Evolutionary conservation across 2,888 invertebrate species (phyloP).

Genomic region (Idaea biselata): DNA sequence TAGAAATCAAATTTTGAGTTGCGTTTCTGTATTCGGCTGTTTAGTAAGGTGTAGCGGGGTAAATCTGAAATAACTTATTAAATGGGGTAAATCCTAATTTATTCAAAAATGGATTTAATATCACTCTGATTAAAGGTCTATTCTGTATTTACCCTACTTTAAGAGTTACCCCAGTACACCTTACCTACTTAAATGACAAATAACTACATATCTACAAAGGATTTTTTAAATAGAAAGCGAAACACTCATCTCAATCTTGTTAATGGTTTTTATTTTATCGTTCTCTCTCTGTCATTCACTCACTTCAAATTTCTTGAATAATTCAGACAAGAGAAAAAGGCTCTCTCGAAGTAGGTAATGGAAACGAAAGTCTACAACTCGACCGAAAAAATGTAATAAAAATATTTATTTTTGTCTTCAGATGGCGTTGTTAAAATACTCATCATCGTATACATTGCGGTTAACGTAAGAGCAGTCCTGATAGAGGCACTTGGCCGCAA

Average conservation of each 20-base stretch:
- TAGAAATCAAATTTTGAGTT: no score
- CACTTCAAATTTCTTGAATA: slow-evolving; percentile 46
- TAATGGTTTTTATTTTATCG: slow-evolving; percentile 49
- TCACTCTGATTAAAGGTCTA: no score
- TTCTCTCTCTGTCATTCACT: slow-evolving; percentile 42
- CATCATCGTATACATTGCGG: slow-evolving; percentile 36
- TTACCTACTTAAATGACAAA: not conserved
- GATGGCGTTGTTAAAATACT: slow-evolving; percentile 42
- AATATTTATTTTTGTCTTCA: slow-evolving; percentile 35
- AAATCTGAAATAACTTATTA: no score
- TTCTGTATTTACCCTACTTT: no score
- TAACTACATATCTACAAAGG: slow-evolving; percentile 5
- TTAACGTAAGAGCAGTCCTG: slow-evolving; percentile 34
- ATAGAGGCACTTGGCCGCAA: slow-evolving; percentile 51
- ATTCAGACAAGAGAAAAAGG: slow-evolving; percentile 46
- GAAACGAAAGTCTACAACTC: slow-evolving; percentile 52
- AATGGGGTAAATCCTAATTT: no score
- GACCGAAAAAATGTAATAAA: slow-evolving; percentile 42
- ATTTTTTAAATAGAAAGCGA: slow-evolving; percentile 30
- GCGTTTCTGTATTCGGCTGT: no score
- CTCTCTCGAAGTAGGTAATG: slow-evolving; percentile 39
- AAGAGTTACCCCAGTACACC: no score
- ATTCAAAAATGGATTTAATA: no score
- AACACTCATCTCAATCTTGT: slow-evolving; percentile 48
- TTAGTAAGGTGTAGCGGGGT: no score